phyloP scores from a whole-genome alignment of 2,888 invertebrate genomes.

The Ceraclea dissimilis region DNA sequence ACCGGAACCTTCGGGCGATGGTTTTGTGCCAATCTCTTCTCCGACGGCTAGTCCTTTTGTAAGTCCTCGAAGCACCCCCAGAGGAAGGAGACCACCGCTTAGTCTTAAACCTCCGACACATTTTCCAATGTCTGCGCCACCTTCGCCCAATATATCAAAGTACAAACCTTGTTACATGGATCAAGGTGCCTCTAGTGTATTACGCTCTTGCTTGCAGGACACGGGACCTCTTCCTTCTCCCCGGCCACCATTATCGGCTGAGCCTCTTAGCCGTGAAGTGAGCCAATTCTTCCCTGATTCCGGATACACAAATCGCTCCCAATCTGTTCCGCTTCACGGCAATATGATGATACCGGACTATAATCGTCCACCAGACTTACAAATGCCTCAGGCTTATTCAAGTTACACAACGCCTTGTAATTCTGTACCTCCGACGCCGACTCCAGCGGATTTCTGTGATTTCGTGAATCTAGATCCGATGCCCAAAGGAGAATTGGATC shows the following conservation, averaged over 20 bases:
- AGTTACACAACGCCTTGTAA: conserved; percentile 52
- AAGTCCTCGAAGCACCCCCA: conserved; percentile 69
- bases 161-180: conserved; percentile 35
- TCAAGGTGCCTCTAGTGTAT: conserved; percentile 36
- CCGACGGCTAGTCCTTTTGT: conserved; percentile 74
- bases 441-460: conserved; percentile 65
- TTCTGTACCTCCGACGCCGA: conserved; percentile 60
- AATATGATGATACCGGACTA: conserved; percentile 35
- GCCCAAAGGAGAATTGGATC: conserved; percentile 44
- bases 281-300: conserved; percentile 50
- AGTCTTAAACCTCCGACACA: conserved; percentile 35
- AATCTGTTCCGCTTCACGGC: conserved; percentile 69
- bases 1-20: not conserved
- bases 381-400: conserved; percentile 32
- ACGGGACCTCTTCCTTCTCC: not conserved
- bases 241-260: conserved; percentile 40
- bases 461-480: conserved; percentile 49
- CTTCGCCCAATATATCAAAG: conserved; percentile 54
- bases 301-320: conserved; percentile 54
- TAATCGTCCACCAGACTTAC: not conserved
- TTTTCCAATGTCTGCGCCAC: conserved; percentile 60
- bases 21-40: conserved; percentile 17
- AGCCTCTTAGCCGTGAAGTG: conserved; percentile 52
- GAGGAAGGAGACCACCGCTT: conserved; percentile 28
- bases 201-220: conserved; percentile 32